A percentile compares a stretch with the other conserved stretches of the same genome.
phyloP scores from a whole-genome alignment of 2,888 invertebrate species.

The Cryptocheilus praepositus region DNA sequence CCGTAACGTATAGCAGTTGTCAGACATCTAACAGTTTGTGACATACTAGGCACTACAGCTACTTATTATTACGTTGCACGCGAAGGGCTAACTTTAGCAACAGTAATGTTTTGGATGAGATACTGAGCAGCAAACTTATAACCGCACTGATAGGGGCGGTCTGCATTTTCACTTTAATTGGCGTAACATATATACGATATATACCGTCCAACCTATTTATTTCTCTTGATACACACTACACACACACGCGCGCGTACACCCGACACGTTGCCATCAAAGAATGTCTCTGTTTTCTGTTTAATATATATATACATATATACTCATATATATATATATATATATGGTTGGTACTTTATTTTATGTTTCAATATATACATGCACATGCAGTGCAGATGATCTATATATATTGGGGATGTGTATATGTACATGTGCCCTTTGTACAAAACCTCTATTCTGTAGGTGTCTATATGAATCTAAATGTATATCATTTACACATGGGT shows the following conservation, averaged over 20 bases:
- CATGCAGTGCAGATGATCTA: background rate
- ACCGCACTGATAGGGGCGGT: no score
- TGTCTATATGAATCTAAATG: background rate
- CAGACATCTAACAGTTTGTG: slow-evolving; percentile 31
- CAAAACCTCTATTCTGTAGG: background rate
- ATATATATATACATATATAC: background rate
- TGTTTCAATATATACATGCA: background rate
- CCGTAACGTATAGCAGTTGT: slow-evolving; percentile 42
- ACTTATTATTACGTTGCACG: background rate
- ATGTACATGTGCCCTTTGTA: background rate
- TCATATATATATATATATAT: background rate
- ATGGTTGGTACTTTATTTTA: background rate
- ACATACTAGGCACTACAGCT: slow-evolving; percentile 18
- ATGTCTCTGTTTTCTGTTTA: no score
- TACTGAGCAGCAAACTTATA: no score
- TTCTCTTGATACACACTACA: no score
- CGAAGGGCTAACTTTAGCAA: slow-evolving; percentile 12
- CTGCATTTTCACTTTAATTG: no score
- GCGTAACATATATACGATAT: no score
- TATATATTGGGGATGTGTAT: background rate
- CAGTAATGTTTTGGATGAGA: slow-evolving; percentile 4
- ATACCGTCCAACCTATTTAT: no score
- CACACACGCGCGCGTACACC: no score
- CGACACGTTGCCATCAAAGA: no score
- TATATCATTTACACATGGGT: no score